Conservation (phyloP, 2,888 invertebrate species). For the Xylocampa areola region DNA sequence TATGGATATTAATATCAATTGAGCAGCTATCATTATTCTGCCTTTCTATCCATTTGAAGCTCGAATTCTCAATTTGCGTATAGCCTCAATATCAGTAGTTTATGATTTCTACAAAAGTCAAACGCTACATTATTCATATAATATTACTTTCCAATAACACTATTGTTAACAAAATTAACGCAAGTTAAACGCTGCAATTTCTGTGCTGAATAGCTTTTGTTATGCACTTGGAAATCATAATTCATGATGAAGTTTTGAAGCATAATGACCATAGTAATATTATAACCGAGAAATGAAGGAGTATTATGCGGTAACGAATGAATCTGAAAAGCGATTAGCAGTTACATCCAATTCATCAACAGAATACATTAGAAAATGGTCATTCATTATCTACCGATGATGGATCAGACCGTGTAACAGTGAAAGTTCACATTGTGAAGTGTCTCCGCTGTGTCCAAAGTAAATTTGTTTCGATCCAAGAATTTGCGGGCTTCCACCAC, state of each 20-base stretch:
- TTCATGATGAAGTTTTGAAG: slow-evolving; percentile 36
- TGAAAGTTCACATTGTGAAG: slow-evolving; percentile 79
- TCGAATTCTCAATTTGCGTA: slow-evolving; percentile 23
- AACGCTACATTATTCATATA: slow-evolving; percentile 11
- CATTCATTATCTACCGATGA: slow-evolving; percentile 77
- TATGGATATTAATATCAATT: slow-evolving; percentile 14
- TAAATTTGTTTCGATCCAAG: slow-evolving; percentile 76
- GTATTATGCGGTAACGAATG: slow-evolving; percentile 34
- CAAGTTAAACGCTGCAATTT: slow-evolving; percentile 33
- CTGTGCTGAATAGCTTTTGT: slow-evolving; percentile 40
- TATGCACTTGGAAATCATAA: slow-evolving; percentile 23
- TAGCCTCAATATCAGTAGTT: slow-evolving; percentile 22
- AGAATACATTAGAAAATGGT: slow-evolving; percentile 73
- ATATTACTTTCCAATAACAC: slow-evolving; percentile 36
- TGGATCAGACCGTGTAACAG: slow-evolving; percentile 74
- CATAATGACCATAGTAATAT: slow-evolving; percentile 31
- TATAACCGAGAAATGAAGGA: slow-evolving; percentile 32
- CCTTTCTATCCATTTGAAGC: slow-evolving; percentile 31
- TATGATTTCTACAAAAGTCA: slow-evolving; percentile 12
- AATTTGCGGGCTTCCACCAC: slow-evolving; percentile 70
- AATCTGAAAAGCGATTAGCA: slow-evolving; percentile 67
- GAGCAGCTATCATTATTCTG: slow-evolving; percentile 18
- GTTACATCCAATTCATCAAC: slow-evolving; percentile 62
- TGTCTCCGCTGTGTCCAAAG: slow-evolving; percentile 70
- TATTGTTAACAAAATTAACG: slow-evolving; percentile 29